Percentiles rank a stretch among this genome's conserved stretches.
These are phyloP conservation scores for Dynastes hyllus DNA, from an alignment of 2,888 invertebrate species.

Conservation along the genomic window DNA sequence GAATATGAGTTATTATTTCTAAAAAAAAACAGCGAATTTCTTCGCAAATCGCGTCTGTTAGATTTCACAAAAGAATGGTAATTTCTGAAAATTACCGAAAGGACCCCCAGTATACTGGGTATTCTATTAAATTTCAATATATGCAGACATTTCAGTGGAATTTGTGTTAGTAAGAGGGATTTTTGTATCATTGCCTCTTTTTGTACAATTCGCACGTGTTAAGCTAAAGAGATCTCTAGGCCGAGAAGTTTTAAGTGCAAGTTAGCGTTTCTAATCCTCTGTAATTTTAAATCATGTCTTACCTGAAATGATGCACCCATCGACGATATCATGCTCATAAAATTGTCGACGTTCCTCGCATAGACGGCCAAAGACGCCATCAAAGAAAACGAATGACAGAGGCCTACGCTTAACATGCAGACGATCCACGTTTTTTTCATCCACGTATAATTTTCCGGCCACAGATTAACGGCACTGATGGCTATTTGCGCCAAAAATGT, in stretches of 20 bases:
- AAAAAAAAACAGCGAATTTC: too few relatives aligned
- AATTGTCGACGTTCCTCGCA: slow-evolving; percentile 10
- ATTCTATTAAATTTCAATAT: too few relatives aligned
- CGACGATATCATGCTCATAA: slow-evolving; percentile 25
- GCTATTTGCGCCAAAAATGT: background rate
- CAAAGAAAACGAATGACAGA: slow-evolving; percentile 10
- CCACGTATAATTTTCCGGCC: slow-evolving; percentile 20
- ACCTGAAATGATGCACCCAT: slow-evolving; percentile 37
- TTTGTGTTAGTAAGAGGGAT: too few relatives aligned
- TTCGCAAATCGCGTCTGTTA: too few relatives aligned
- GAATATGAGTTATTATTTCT: too few relatives aligned
- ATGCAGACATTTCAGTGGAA: too few relatives aligned
- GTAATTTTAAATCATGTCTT: background rate
- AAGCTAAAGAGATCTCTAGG: too few relatives aligned
- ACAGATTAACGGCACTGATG: slow-evolving; percentile 34
- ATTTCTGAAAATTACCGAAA: too few relatives aligned
- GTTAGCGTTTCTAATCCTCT: background rate
- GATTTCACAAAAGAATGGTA: too few relatives aligned
- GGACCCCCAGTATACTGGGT: too few relatives aligned
- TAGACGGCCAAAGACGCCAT: slow-evolving; percentile 12
- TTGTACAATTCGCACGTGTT: too few relatives aligned
- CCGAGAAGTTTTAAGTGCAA: background rate
- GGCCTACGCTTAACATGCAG: slow-evolving; percentile 10
- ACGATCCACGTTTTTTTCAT: background rate
- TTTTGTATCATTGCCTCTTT: too few relatives aligned